Base-by-base conservation (phyloP, 2,888 invertebrate species). In the Leptopilina myrica region DNA sequence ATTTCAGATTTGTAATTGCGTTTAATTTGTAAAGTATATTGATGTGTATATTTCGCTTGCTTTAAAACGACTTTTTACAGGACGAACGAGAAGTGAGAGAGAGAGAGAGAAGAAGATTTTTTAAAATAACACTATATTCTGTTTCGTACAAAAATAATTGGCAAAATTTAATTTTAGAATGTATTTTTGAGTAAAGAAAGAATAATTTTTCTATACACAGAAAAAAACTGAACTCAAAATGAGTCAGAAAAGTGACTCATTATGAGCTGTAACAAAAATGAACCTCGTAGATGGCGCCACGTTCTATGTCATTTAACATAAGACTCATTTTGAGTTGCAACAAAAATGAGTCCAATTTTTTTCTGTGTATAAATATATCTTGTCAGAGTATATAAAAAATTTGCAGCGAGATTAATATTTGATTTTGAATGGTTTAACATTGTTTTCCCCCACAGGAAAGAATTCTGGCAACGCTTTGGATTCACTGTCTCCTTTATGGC, bases 401-500 rank as follows among this genome's bases (percentile, higher is more conserved):
- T 46, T 46, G 46, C 46, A 62, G 20, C 76, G 59, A 62, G n/a
- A 8, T 4, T 59, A n/a, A 15, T 5, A 33, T 33, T 33, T 2
- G 3, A 33, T 33, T 9, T 73, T 77, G 62, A 20, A 12, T 49
- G 46, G 73, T 49, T 69, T 81, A 67, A 82, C 53, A 66, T 66
- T 78, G 76, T 73, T 81, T 80, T 80, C 82, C 84, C 84, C 85
- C 89, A 84, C 93, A 97, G 97, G 93, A 94, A 95, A 90, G 96
- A 96, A 91, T 95, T 97, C 88, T 95, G 96, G 87, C 95, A 96
- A 92, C 94, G 96, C 77, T 97, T 97, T 89, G 97, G 97, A 75
- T 95, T 97, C 88, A 96, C 95, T 67, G 94, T 96, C 69, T 96
- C 97, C 1, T 98, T 98, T 92, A 93, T 98, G 89, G 96, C 98